phyloP scores from a whole-genome alignment of 2,888 invertebrate genomes.

The Ceraclea dissimilis region DNA sequence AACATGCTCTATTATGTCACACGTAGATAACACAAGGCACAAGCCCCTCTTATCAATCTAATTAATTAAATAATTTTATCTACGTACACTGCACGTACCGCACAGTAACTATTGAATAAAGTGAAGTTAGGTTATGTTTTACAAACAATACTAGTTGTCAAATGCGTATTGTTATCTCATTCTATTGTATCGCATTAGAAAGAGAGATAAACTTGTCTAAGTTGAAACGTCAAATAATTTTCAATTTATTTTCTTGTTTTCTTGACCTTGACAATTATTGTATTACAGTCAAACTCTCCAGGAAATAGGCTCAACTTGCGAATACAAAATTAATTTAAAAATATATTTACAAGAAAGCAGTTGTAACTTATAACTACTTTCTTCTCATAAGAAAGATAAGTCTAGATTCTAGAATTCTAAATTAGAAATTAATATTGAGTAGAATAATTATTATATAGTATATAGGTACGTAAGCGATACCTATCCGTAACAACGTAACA shows the following conservation, averaged over 20 bases:
- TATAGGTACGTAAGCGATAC: no score
- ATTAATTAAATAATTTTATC: not conserved
- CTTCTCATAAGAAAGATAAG: no score
- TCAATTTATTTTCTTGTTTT: not conserved
- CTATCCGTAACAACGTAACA: no score
- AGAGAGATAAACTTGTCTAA: not conserved
- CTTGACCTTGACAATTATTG: not conserved
- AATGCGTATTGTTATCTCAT: not conserved
- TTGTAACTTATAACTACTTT: no score
- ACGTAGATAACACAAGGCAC: not conserved
- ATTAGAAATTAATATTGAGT: no score
- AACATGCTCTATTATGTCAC: not conserved
- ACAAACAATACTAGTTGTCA: not conserved
- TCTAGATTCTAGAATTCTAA: no score
- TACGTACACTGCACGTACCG: not conserved
- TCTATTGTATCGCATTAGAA: not conserved
- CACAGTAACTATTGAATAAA: not conserved
- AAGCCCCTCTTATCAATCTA: not conserved
- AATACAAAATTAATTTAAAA: no score
- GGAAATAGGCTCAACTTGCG: not conserved
- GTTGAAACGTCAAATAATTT: not conserved
- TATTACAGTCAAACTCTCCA: not conserved
- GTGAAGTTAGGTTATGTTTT: not conserved
- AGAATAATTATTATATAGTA: no score
- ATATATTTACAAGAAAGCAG: no score